A percentile compares a stretch with the other conserved stretches of the same genome.
These are phyloP conservation scores for Muscina levida DNA, from an alignment of 2,888 invertebrate species.

Conservation along the genomic window DNA sequence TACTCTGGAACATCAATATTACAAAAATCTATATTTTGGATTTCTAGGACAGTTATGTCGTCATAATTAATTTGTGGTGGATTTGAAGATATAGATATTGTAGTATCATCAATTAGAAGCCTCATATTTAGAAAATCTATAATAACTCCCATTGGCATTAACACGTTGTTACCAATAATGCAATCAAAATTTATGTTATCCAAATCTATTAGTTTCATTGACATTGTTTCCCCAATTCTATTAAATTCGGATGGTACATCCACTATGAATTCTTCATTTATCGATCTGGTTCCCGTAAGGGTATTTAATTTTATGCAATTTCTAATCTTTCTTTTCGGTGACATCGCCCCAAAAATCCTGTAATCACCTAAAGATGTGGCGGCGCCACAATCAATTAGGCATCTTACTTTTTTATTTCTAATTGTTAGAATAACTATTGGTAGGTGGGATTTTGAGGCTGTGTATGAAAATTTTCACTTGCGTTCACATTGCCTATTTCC, in stretches of 20 bases:
- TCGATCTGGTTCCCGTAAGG: constrained; percentile 14
- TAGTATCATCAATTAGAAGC: constrained; percentile 9
- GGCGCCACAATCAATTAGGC: constrained; percentile 38
- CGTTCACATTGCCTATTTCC: constrained; percentile 14
- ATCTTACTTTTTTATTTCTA: constrained; percentile 16
- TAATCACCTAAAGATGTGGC: constrained; percentile 35
- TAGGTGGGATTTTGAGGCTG: constrained; percentile 34
- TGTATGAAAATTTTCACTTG: constrained; percentile 33
- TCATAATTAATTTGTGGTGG: background rate
- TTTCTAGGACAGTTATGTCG: constrained; percentile 17
- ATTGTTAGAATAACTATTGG: constrained; percentile 37
- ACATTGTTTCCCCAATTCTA: constrained; percentile 27
- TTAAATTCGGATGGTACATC: constrained; percentile 37
- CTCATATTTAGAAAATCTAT: constrained; percentile 20
- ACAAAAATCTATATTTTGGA: constrained; percentile 11
- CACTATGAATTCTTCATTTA: constrained; percentile 35
- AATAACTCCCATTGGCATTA: constrained; percentile 21
- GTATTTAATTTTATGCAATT: constrained; percentile 21
- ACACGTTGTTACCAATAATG: constrained; percentile 28
- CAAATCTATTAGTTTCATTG: constrained; percentile 19
- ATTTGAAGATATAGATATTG: background rate
- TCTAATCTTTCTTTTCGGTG: background rate
- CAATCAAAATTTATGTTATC: constrained; percentile 16
- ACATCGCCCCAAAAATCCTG: constrained; percentile 9
- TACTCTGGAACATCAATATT: background rate